Base-by-base conservation (phyloP, 53 echinoderm and acorn worm species). In the Astropecten irregularis region DNA sequence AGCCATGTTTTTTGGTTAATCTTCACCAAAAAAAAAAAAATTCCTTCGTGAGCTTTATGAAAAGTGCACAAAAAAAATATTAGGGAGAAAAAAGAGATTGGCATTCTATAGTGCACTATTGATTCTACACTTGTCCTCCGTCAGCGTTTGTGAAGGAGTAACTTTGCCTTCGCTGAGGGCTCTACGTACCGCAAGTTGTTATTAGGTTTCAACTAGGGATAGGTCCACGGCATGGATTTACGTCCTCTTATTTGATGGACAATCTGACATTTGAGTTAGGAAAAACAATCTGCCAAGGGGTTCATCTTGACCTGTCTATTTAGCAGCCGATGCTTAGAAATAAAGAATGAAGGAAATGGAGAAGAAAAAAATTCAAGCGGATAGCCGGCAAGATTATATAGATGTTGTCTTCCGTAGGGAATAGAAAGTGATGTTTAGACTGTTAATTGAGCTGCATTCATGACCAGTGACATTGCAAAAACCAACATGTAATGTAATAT, bases 251-350 rank as follows among this genome's bases (percentile, higher is more conserved):
- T 55, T 76, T 76, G 76, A 76, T 76, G 76, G 76, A 58, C 76
- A 55, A 76, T 58, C 76, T 76, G 76, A 76, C 76, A 76, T 76
- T 76, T 76, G 76, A 76, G 76, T 76, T 76, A 40, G 40, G 76
- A 42, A 76, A 76, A 40, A 76, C 40, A 76, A 76, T 76, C 71
- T 19, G 36, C 71, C 40, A 29, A 65, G 22, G 39, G 30, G 26
- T 30, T 57, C 55, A 58, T 76, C 76, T 76, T 76, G 76, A 76
- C 40, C 76, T 39, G 40, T 76, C 56, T 65, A 38, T 65, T 35
- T 38, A 35, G 39, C 10, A 21, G 39, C 65, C 36, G 65, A 76
- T 37, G 27, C 40, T 40, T 10, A 2, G 15, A n/a, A n/a, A n/a
- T n/a, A n/a, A n/a, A n/a, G n/a, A n/a, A n/a, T n/a, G n/a, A n/a